phyloP scores from a whole-genome alignment of 2,797 vertebrate genomes.

The Sebastes diaconus region DNA sequence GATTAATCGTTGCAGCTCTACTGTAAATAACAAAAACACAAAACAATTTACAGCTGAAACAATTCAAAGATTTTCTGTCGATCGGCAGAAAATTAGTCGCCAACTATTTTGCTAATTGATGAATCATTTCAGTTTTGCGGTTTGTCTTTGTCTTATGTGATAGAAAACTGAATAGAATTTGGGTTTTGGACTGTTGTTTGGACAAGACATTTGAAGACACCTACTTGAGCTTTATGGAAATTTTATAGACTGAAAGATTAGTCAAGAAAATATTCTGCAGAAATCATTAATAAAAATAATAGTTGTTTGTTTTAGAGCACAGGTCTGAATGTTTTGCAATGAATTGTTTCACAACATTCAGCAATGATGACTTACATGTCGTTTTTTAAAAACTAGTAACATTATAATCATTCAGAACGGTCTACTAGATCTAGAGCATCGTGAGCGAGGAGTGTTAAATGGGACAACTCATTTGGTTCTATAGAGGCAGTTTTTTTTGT shows the following conservation, averaged over 20 bases:
- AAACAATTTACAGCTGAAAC: background rate
- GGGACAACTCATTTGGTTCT: background rate
- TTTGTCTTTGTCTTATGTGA: no score
- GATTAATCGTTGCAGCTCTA: no score
- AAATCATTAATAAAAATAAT: background rate
- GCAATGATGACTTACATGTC: background rate
- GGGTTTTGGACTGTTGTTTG: background rate
- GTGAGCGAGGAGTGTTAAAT: background rate
- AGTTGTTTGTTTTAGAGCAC: background rate
- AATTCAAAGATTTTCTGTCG: background rate
- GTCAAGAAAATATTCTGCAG: background rate
- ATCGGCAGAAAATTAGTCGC: no score
- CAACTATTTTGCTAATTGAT: no score
- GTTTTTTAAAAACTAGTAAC: background rate
- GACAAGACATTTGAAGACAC: background rate
- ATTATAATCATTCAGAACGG: background rate
- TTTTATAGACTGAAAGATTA: background rate
- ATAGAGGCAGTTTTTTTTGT: background rate
- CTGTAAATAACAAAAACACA: no score
- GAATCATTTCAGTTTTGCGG: no score
- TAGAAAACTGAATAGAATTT: background rate
- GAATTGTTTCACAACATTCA: background rate
- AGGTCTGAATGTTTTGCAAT: background rate
- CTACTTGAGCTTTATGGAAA: background rate
- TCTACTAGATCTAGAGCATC: background rate